A percentile compares a stretch with the other conserved stretches of the same genome.
Evolutionary conservation across 2,888 invertebrate species (phyloP).

Genomic region (Boloria selene): DNA sequence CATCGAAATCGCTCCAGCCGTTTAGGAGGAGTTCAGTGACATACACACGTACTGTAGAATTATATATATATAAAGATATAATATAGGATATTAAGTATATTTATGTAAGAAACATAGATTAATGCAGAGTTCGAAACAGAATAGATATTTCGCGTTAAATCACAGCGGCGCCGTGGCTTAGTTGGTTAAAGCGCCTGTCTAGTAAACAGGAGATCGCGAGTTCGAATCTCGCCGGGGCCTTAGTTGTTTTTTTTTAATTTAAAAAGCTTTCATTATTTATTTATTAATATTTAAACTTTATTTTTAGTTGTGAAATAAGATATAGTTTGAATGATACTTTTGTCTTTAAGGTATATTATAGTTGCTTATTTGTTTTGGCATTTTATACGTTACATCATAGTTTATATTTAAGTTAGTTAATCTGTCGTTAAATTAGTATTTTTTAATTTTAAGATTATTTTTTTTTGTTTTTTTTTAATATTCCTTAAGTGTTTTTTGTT

Average conservation of each 20-base stretch:
- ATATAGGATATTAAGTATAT: no score
- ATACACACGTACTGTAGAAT: no score
- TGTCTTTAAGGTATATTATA: background rate
- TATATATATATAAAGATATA: no score
- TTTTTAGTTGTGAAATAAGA: slow-evolving; percentile 1
- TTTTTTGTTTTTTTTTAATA: no score
- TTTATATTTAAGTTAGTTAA: background rate
- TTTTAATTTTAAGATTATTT: no score
- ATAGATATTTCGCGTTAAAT: background rate
- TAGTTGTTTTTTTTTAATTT: slow-evolving; percentile 3
- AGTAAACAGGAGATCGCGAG: slow-evolving; percentile 77
- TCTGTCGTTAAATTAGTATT: no score
- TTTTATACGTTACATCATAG: background rate
- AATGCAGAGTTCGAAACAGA: background rate
- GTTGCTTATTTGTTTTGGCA: background rate
- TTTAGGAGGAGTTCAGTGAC: no score
- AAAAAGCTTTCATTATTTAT: background rate
- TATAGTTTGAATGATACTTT: background rate
- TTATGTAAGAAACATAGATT: no score
- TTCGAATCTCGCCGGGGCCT: slow-evolving; percentile 77
- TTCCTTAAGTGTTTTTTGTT: no score
- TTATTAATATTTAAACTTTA: background rate
- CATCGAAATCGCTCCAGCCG: no score
- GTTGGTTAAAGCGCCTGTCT: slow-evolving; percentile 80
- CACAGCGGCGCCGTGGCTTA: slow-evolving; percentile 81